phyloP scores from a whole-genome alignment of 1,140 invertebrate genomes.

The Adelges cooleyi region DNA sequence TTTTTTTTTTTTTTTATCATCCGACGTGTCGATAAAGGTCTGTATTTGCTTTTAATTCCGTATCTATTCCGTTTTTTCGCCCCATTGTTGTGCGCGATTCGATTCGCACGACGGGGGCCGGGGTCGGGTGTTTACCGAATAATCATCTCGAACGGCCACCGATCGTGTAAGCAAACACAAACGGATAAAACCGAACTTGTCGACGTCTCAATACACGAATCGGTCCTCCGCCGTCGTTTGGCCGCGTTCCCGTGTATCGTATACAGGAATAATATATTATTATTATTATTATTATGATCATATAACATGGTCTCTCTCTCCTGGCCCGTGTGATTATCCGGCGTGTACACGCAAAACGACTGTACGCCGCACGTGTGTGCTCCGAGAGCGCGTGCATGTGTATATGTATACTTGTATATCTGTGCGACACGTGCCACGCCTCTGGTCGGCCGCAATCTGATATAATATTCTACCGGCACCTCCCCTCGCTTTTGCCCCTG shows the following conservation, averaged over 20 bases:
- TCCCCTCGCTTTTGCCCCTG: neutral
- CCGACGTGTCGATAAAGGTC: neutral
- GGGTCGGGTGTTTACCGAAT: no score
- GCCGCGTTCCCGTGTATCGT: no score
- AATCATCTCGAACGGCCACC: no score
- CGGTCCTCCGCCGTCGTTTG: neutral
- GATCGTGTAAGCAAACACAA: no score
- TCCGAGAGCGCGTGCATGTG: neutral
- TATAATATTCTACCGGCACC: neutral
- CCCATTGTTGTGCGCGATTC: no score
- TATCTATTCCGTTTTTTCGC: neutral
- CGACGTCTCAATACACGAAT: no score
- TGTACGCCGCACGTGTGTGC: neutral
- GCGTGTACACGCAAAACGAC: neutral
- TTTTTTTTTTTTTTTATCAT: no score
- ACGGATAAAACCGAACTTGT: no score
- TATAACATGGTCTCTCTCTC: no score
- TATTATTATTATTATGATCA: no score
- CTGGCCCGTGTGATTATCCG: neutral
- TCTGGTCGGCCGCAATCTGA: slow-evolving; percentile 18
- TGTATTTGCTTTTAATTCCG: slow-evolving; percentile 14
- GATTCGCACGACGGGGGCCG: no score
- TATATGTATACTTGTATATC: neutral
- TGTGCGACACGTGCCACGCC: slow-evolving; percentile 25
- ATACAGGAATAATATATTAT: no score